Evolutionary conservation across 2,113 vertebrate species (phyloP), one percentile per base, ranked within the genome.

Genomic region (Rhegmatorhina hoffmannsi): DNA sequence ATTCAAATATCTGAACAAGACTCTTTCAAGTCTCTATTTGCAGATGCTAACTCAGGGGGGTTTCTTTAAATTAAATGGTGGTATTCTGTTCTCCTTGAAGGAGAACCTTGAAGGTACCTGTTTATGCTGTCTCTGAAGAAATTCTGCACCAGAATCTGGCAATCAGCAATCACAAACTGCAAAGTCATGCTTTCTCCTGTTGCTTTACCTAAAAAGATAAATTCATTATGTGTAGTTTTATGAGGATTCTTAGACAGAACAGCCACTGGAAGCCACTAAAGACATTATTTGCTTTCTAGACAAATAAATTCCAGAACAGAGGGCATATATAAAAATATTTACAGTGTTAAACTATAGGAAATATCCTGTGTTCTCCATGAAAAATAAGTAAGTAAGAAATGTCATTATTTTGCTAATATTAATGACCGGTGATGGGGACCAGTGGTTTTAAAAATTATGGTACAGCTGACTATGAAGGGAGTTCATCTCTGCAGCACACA

Each of bases 341-440:
- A 43, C 16, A 38, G 19, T 44, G 24, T 19, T 40, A 4, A 81
- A 84, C 8, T 55, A 76, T 1, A 17, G 19, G 33, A 36, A 69
- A 62, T 33, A 6, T 0, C 2, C 0, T 1, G 5, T 52, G 7
- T 36, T 46, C 59, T 70, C 34, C 70, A 20, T 12, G 6, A 67
- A 72, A 93, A 84, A 47, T 40, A 34, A 85, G 14, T 31, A 70
- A 87, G 36, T 20, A 58, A 74, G 33, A 52, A 56, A 84, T 7
- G 2, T 36, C 8, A 24, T 20, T 1, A 52, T 50, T 81, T 72
- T 38, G 11, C 25, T 59, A 47, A 8, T 66, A 43, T 75, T 84
- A 87, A 88, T 9, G 3, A 12, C 4, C 6, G 15, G 4, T n/a
- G 47, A 50, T 29, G 18, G 31, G 70, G 43, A 49, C 6, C 43